Evolutionary conservation across 2,888 invertebrate genomes (phyloP).

Genomic region (Hirudinaria manillensis): DNA sequence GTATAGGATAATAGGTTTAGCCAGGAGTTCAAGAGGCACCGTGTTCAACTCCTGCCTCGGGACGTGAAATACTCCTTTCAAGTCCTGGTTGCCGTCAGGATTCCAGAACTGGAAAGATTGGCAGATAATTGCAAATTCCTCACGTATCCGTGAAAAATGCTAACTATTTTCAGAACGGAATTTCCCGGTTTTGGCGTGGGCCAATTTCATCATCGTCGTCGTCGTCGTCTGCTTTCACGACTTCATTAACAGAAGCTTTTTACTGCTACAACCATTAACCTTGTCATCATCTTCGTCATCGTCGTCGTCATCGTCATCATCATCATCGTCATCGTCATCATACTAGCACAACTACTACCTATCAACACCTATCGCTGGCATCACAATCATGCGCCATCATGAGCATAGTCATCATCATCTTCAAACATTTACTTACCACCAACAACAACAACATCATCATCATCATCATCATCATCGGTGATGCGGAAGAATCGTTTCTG

Average conservation of each 20-base stretch:
- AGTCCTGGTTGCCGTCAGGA: too few relatives aligned
- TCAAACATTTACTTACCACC: background rate
- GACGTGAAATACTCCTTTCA: too few relatives aligned
- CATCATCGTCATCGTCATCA: constrained; percentile 17
- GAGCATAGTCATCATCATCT: constrained; percentile 76
- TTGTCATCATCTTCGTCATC: constrained; percentile 7
- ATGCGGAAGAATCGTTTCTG: too few relatives aligned
- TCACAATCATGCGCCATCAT: constrained; percentile 13
- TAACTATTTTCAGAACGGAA: too few relatives aligned
- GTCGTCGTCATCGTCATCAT: constrained; percentile 1
- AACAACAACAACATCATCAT: constrained; percentile 23
- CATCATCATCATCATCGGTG: constrained; percentile 24
- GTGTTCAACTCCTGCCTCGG: too few relatives aligned
- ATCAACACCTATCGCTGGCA: background rate
- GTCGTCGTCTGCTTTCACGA: background rate
- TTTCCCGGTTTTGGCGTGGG: background rate
- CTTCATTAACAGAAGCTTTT: background rate
- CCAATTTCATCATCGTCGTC: constrained; percentile 16
- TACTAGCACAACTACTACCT: background rate
- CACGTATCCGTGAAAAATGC: too few relatives aligned
- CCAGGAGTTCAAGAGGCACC: too few relatives aligned
- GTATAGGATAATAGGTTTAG: too few relatives aligned
- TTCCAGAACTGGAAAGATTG: too few relatives aligned
- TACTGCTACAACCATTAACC: background rate
- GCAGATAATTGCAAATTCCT: too few relatives aligned